Percentiles rank a stretch among this genome's conserved stretches.
Evolutionary conservation across 2,113 vertebrate genomes (phyloP).

Genomic region (human): GRCh38 chr4:153195501-153196000

Average conservation of each 20-base stretch:
- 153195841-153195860: no score
- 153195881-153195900: no score
- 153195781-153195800: not conserved
- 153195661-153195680: not conserved
- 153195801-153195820: not conserved
- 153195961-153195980: no score
- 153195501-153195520: no score
- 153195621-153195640: not conserved
- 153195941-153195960: no score
- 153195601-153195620: not conserved
- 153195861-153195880: no score
- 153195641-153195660: not conserved
- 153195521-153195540: no score
- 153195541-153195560: not conserved
- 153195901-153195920: no score
- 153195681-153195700: not conserved
- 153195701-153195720: not conserved
- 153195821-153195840: no score
- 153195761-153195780: not conserved
- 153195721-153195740: conserved; percentile 20
- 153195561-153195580: not conserved
- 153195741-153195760: not conserved
- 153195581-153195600: not conserved
- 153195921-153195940: no score
- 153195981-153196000: no score